phyloP scores from a whole-genome alignment of 2,113 vertebrate species.

The Clarias gariepinus region DNA sequence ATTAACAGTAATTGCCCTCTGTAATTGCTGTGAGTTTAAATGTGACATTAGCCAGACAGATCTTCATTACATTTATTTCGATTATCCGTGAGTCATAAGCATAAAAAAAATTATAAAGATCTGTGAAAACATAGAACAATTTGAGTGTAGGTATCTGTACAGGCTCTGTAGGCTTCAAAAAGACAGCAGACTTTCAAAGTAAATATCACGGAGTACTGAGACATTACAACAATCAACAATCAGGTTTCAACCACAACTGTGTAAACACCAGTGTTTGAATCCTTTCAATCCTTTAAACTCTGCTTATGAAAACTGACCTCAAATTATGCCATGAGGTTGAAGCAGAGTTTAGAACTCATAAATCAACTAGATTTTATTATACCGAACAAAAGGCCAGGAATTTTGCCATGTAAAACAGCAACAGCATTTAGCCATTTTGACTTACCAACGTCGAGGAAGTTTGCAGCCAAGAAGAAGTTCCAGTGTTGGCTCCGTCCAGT shows the following conservation, averaged over 20 bases:
- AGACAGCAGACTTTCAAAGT: background rate
- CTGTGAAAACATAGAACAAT: background rate
- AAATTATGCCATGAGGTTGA: background rate
- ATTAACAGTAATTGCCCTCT: background rate
- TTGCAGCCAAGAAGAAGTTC: constrained; percentile 70
- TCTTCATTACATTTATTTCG: background rate
- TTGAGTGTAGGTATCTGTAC: background rate
- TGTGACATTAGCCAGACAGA: background rate
- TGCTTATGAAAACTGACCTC: background rate
- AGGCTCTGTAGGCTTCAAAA: background rate
- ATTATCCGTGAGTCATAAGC: background rate
- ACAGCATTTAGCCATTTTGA: constrained; percentile 26
- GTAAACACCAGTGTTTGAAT: background rate
- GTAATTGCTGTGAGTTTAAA: background rate
- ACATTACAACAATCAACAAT: background rate
- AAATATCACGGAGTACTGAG: background rate
- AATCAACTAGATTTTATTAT: background rate
- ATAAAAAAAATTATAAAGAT: background rate
- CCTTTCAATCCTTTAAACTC: background rate
- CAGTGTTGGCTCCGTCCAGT: constrained; percentile 61
- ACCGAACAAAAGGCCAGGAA: background rate
- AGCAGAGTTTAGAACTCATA: background rate
- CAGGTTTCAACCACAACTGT: background rate
- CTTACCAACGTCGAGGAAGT: constrained; percentile 69
- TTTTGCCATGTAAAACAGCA: no score